Base-by-base conservation (phyloP, 2,113 vertebrate genomes). In the Pleuronectes platessa region DNA sequence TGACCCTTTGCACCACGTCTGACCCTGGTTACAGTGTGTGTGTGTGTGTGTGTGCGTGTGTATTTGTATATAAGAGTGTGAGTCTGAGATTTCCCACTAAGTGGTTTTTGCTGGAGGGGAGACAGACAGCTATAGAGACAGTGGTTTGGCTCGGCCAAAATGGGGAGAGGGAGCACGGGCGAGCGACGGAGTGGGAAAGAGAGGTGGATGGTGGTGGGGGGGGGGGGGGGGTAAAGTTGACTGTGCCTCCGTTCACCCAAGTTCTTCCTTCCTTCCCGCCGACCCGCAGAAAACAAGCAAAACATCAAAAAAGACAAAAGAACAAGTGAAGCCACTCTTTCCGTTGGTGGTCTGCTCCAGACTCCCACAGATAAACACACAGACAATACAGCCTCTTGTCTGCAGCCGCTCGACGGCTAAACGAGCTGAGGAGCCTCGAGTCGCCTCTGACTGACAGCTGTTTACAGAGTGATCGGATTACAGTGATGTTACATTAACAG, bases 61-160 rank as follows among this genome's bases (percentile, higher is more conserved):
- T 76, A 75, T 71, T 68, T 72, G 58, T 71, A 65, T 75, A 63
- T 71, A 68, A 64, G 62, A 72, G 76, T 74, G 81, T 85, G 89
- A 69, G 69, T 82, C 76, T 76, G 76, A 86, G 88, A 89, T 85
- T 84, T 81, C 73, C 83, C 51, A 63, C 88, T 84, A 82, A 90
- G 86, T 84, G 91, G 88, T 94, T 95, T 93, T 90, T 82, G 72
- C 74, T 91, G 93, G 92, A 93, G 89, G 59, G 84, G 81, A 84
- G 66, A 92, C 89, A 93, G 86, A 84, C 81, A 89, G 86, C 88
- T 92, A 90, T 78, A 95, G 96, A 96, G 96, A 95, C 96, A 96
- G 96, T 92, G 95, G 95, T 94, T 95, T 96, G 95, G 95, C 95
- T 90, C 65, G 40, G 84, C 64, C 45, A 42, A 71, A 61, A 74